phyloP scores from a whole-genome alignment of 2,113 vertebrate genomes.

The Pollachius pollachius region DNA sequence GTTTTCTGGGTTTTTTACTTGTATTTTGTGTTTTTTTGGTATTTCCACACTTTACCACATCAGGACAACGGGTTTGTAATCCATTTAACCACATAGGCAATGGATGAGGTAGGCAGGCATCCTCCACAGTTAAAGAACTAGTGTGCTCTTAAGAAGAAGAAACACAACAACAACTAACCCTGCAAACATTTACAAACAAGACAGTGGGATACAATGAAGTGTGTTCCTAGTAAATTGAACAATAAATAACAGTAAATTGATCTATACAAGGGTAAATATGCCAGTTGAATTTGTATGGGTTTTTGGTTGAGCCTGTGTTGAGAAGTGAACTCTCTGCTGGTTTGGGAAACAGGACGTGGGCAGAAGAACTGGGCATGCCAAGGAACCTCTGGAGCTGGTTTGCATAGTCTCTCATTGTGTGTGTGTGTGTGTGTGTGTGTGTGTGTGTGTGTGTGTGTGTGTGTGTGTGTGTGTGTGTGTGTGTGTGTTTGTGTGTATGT shows the following conservation, averaged over 20 bases:
- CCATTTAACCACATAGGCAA: too few relatives aligned
- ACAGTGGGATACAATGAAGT: too few relatives aligned
- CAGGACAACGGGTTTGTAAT: too few relatives aligned
- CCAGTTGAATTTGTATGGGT: too few relatives aligned
- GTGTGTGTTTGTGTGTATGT: constrained; percentile 1
- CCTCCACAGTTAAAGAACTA: too few relatives aligned
- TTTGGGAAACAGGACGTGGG: constrained; percentile 71
- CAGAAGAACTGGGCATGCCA: constrained; percentile 53
- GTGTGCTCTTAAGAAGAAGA: too few relatives aligned
- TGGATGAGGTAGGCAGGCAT: too few relatives aligned
- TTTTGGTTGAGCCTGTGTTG: constrained; percentile 26
- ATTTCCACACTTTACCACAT: not conserved
- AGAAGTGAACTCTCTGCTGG: constrained; percentile 50
- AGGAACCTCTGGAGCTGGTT: constrained; percentile 56
- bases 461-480: not conserved
- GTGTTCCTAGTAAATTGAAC: too few relatives aligned
- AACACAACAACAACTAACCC: too few relatives aligned
- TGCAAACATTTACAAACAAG: too few relatives aligned
- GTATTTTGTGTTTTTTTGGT: not conserved
- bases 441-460: constrained; percentile 11
- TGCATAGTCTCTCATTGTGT: constrained; percentile 39
- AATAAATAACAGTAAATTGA: too few relatives aligned
- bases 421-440: constrained; percentile 4
- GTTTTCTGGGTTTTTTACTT: constrained; percentile 17
- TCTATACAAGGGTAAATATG: too few relatives aligned